Conservation (phyloP, 2,113 vertebrate species). For the Phaethon lepturus region DNA sequence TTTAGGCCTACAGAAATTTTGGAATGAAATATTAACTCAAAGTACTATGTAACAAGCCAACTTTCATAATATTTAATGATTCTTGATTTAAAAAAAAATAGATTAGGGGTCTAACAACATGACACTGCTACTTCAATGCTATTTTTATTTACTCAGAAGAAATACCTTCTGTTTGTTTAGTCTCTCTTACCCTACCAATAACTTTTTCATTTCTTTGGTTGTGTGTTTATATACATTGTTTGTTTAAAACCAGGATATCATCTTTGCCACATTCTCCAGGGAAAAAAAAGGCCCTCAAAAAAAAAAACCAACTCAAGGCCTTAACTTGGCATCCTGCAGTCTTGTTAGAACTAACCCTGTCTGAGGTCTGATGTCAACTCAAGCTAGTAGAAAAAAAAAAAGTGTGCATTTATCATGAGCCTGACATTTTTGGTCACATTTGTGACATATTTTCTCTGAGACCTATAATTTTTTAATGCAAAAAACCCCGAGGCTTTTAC, state of each 20-base stretch:
- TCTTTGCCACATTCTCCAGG: not conserved
- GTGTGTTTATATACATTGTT: not conserved
- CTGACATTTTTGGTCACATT: not conserved
- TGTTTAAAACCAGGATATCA: not conserved
- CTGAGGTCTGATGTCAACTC: not conserved
- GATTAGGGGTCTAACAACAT: not conserved
- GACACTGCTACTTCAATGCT: not conserved
- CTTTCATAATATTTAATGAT: not conserved
- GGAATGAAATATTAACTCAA: not conserved
- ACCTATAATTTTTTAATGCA: not conserved
- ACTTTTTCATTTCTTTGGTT: not conserved
- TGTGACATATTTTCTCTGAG: not conserved
- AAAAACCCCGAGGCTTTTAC: not conserved
- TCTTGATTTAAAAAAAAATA: not conserved
- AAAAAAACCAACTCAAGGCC: not conserved
- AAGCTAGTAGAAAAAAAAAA: not conserved
- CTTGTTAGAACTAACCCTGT: not conserved
- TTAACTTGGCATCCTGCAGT: not conserved
- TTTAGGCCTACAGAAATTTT: not conserved
- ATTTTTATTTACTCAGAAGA: not conserved
- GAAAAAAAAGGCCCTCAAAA: not conserved
- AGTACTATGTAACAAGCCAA: not conserved
- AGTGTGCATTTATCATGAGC: not conserved
- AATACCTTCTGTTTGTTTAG: not conserved
- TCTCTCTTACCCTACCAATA: not conserved